A percentile compares a stretch with the other conserved stretches of the same genome.
Evolutionary conservation across 1,140 invertebrate genomes (phyloP).

Genomic region (Atta cephalotes): DNA sequence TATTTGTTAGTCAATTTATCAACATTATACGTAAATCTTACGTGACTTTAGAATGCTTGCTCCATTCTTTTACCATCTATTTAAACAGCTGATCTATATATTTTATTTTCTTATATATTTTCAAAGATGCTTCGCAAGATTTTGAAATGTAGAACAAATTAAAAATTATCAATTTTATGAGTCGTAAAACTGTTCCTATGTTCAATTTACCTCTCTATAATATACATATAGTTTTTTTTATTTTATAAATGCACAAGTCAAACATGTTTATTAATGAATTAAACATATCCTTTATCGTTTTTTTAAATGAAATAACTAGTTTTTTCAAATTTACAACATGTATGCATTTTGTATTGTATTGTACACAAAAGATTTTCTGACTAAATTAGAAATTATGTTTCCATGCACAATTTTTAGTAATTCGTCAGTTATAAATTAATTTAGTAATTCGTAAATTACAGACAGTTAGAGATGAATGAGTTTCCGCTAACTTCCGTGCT

Average conservation of each 20-base stretch:
- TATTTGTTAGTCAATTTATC: constrained; percentile 32
- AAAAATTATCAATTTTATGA: background rate
- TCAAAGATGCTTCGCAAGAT: background rate
- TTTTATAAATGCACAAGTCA: background rate
- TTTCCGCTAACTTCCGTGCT: constrained; percentile 15
- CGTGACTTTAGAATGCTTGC: background rate
- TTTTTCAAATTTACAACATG: background rate
- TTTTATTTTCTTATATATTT: background rate
- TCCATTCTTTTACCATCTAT: background rate
- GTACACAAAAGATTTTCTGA: background rate
- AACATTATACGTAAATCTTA: background rate
- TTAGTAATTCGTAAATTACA: constrained; percentile 11
- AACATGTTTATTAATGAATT: constrained; percentile 13
- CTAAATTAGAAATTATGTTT: background rate
- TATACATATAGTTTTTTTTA: background rate
- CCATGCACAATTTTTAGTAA: background rate
- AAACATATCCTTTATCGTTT: background rate
- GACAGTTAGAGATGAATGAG: constrained; percentile 8
- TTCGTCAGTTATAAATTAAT: constrained; percentile 12
- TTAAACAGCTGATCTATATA: background rate
- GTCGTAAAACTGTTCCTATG: background rate
- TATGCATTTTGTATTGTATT: background rate
- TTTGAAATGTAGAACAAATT: background rate
- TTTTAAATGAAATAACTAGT: background rate
- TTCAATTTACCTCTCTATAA: background rate